Evolutionary conservation across 2,888 invertebrate species (phyloP).

Genomic region (Cryptocheilus praepositus): DNA sequence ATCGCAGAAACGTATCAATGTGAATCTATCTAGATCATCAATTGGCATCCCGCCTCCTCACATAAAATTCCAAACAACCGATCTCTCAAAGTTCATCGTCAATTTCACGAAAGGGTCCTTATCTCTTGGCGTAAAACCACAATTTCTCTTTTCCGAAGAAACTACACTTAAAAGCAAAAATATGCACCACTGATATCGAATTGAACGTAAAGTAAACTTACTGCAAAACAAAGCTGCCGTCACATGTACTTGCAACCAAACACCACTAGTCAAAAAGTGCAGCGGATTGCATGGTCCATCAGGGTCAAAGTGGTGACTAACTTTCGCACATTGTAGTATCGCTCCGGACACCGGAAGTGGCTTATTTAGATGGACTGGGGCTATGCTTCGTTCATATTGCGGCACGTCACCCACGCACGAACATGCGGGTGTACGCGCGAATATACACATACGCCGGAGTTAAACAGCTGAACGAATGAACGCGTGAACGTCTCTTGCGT

Average conservation of each 20-base stretch:
- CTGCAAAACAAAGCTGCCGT: too few species aligned
- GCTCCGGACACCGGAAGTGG: constrained; percentile 48
- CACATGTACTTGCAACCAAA: too few species aligned
- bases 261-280: too few species aligned
- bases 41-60: background rate
- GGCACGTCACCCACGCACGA: constrained; percentile 25
- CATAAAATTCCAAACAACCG: too few species aligned
- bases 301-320: constrained; percentile 48
- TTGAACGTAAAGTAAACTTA: too few species aligned
- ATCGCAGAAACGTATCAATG: background rate
- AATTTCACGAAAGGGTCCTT: too few species aligned
- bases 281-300: too few species aligned
- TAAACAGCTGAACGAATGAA: constrained; percentile 20
- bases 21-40: background rate
- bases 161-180: too few species aligned
- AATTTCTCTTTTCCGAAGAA: too few species aligned
- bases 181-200: too few species aligned
- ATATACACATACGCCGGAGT: background rate
- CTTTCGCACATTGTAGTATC: constrained; percentile 56
- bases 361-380: constrained; percentile 52
- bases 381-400: constrained; percentile 31
- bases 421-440: constrained; percentile 16
- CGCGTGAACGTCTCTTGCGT: constrained; percentile 28
- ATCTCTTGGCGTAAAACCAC: too few species aligned
- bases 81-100: too few species aligned